These are phyloP conservation scores for Glaucidium brasilianum DNA, from an alignment of 2,113 vertebrate species.

Conservation along the genomic window DNA sequence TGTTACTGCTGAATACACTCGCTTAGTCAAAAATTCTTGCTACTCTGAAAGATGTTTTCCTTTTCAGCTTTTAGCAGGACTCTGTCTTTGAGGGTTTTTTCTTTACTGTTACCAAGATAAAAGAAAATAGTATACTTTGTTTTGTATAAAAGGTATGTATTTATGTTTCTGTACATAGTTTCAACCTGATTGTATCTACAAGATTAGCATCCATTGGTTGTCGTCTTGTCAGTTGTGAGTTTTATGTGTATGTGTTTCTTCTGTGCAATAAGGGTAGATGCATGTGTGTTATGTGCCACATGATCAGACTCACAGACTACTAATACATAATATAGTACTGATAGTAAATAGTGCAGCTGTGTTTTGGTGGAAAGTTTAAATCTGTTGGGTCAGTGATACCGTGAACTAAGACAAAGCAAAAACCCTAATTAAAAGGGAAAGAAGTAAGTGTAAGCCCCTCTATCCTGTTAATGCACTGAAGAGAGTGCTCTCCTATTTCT, in stretches of 20 bases:
- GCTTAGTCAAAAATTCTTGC: neutral
- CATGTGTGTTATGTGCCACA: neutral
- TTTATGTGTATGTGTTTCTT: neutral
- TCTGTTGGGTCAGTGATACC: neutral
- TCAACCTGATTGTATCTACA: neutral
- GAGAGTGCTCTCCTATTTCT: neutral
- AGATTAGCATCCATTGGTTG: neutral
- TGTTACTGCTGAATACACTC: neutral
- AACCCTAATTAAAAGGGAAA: neutral
- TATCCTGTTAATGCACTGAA: neutral
- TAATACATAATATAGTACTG: neutral
- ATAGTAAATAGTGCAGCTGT: neutral
- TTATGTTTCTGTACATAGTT: neutral
- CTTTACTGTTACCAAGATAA: conserved; percentile 55
- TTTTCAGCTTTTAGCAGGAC: conserved; percentile 57
- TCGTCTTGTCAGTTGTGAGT: conserved; percentile 10
- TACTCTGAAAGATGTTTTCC: conserved; percentile 53
- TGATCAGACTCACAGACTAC: neutral
- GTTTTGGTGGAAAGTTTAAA: neutral
- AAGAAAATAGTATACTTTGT: conserved; percentile 44
- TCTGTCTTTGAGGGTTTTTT: conserved; percentile 42
- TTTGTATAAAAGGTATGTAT: conserved; percentile 44
- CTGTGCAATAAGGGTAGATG: neutral
- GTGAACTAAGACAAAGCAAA: neutral
- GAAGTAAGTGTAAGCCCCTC: neutral